A percentile compares a stretch with the other conserved stretches of the same genome.
Conservation (phyloP, 1,140 invertebrate species). For the Anoplophora glabripennis region DNA sequence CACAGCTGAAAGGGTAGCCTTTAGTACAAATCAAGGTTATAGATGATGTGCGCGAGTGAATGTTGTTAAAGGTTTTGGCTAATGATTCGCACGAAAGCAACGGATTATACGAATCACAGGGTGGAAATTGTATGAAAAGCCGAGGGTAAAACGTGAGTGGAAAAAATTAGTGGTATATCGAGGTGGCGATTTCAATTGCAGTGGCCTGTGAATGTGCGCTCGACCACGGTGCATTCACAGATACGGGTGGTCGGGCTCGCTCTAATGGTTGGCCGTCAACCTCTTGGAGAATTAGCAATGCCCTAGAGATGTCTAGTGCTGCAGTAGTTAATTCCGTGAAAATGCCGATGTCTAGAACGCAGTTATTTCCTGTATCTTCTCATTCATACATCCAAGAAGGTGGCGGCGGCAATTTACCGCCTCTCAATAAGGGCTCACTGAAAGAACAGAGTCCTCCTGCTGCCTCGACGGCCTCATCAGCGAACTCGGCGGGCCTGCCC, state of each 20-base stretch:
- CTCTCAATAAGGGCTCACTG: constrained; percentile 37
- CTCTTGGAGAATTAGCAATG: constrained; percentile 33
- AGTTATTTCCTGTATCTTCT: constrained; percentile 42
- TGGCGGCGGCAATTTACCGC: constrained; percentile 39
- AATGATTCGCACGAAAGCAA: constrained; percentile 10
- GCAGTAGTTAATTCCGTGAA: constrained; percentile 42
- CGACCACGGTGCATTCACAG: constrained; percentile 14
- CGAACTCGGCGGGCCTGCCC: constrained; percentile 37
- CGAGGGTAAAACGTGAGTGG: constrained; percentile 7
- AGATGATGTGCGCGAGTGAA: constrained; percentile 19
- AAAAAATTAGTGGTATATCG: constrained; percentile 10
- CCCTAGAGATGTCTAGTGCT: constrained; percentile 47
- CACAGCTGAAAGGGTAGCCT: constrained; percentile 9
- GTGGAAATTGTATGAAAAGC: constrained; percentile 2
- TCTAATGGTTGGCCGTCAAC: constrained; percentile 42
- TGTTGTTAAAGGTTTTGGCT: constrained; percentile 15
- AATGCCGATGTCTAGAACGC: constrained; percentile 48
- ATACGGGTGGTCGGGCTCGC: constrained; percentile 26
- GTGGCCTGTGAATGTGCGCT: constrained; percentile 26
- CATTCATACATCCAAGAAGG: constrained; percentile 46
- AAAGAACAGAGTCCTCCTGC: constrained; percentile 44
- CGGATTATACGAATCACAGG: constrained; percentile 3
- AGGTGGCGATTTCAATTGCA: constrained; percentile 6
- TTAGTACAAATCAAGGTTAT: constrained; percentile 14
- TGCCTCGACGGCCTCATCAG: constrained; percentile 35